Percentiles rank a stretch among this genome's conserved stretches.
phyloP scores from a whole-genome alignment of 2,797 vertebrate species.

The Delichon dasypus region DNA sequence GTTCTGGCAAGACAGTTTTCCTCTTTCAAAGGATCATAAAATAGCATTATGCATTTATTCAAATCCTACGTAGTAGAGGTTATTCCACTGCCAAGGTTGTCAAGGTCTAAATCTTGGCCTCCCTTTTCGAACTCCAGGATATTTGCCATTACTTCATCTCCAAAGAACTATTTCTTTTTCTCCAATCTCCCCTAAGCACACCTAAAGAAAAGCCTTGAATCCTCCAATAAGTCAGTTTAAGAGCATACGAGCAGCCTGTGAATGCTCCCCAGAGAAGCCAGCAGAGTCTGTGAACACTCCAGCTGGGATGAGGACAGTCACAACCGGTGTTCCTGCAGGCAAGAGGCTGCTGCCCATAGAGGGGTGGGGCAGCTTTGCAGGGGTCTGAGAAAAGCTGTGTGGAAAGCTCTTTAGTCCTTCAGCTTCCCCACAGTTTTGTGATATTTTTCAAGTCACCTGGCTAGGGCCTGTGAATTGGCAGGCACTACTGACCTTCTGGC shows the following conservation, averaged over 20 bases:
- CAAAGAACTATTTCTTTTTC: background rate
- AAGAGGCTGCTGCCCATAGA: background rate
- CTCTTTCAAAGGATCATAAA: constrained; percentile 30
- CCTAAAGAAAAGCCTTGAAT: background rate
- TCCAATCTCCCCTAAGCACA: background rate
- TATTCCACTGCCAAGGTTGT: constrained; percentile 18
- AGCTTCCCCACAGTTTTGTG: background rate
- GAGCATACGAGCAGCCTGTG: background rate
- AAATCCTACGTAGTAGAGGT: background rate
- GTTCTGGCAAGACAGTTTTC: constrained; percentile 2
- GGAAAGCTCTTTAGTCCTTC: background rate
- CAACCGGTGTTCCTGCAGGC: background rate
- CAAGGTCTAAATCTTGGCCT: constrained; percentile 3
- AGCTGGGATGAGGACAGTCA: background rate
- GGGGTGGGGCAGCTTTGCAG: background rate
- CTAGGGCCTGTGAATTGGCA: background rate
- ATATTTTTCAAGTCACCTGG: background rate
- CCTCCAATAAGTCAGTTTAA: background rate
- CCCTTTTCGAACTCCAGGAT: background rate
- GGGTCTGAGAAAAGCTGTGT: background rate
- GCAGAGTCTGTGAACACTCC: background rate
- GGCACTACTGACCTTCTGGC: background rate
- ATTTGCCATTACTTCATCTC: constrained; percentile 46
- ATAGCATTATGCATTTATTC: background rate
- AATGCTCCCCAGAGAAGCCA: background rate